Percentiles rank a stretch among this genome's conserved stretches.
Evolutionary conservation across 35 echinoderm and acorn worm genomes (phyloP).

Genomic region (Lytechinus pictus): DNA sequence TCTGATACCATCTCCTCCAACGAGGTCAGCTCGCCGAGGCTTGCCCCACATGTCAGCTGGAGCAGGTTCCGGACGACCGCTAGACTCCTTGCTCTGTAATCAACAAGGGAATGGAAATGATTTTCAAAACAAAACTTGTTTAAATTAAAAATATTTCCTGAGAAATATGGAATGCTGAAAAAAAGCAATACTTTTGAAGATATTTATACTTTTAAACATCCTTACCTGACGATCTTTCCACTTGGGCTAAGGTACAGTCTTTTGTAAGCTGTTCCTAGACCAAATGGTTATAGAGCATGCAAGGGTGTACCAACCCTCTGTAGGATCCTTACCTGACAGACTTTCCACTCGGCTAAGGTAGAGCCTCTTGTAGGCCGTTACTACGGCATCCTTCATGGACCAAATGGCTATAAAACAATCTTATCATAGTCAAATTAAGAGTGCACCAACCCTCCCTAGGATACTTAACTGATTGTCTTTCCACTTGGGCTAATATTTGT

Average conservation of each 20-base stretch:
- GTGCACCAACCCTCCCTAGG: background rate
- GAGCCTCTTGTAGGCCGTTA: constrained; percentile 76
- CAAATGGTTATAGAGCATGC: too few species aligned
- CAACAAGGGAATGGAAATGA: background rate
- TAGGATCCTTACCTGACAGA: constrained; percentile 62
- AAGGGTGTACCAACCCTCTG: background rate
- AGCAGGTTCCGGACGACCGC: constrained; percentile 87
- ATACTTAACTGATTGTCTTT: constrained; percentile 61
- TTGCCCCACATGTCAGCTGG: constrained; percentile 82
- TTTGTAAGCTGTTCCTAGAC: constrained; percentile 54
- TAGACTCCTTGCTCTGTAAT: constrained; percentile 69
- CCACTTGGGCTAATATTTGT: constrained; percentile 76
- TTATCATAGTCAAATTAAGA: too few species aligned
- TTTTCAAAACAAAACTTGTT: background rate
- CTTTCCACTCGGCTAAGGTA: constrained; percentile 72
- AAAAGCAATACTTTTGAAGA: too few species aligned
- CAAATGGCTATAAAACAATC: too few species aligned
- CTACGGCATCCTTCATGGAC: constrained; percentile 64
- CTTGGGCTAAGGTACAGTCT: constrained; percentile 75
- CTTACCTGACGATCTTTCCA: constrained; percentile 77
- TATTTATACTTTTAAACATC: too few species aligned
- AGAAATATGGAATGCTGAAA: too few species aligned
- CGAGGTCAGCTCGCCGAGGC: constrained; percentile 89
- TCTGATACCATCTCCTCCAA: constrained; percentile 89
- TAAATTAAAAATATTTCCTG: too few species aligned